phyloP scores from a whole-genome alignment of 35 echinoderm and acorn worm genomes.

The Eucidaris tribuloides region DNA sequence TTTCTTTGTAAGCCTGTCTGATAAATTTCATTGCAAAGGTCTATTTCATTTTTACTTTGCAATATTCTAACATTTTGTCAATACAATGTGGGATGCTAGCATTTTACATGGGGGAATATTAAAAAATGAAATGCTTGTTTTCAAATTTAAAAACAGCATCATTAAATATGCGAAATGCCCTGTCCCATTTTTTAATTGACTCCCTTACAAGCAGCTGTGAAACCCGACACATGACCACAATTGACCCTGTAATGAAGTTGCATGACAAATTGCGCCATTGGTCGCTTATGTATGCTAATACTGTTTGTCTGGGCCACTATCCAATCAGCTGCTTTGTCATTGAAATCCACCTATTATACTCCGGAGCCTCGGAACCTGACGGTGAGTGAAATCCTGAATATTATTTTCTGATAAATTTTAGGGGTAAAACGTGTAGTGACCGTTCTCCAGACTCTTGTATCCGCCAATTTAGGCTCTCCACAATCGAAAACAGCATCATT shows the following conservation, averaged over 20 bases:
- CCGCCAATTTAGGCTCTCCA: conserved; percentile 21
- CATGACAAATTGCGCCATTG: conserved; percentile 28
- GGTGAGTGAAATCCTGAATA: conserved; percentile 99
- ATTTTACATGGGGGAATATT: too few relatives aligned
- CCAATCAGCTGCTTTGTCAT: conserved; percentile 87
- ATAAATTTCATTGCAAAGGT: too few relatives aligned
- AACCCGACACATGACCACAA: conserved; percentile 28
- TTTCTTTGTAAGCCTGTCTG: too few relatives aligned
- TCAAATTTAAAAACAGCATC: too few relatives aligned
- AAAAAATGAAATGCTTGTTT: too few relatives aligned
- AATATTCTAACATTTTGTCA: too few relatives aligned
- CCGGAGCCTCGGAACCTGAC: conserved; percentile 87
- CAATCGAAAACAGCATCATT: conserved; percentile 56
- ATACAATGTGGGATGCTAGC: too few relatives aligned
- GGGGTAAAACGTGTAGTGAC: conserved; percentile 92
- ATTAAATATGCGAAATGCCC: too few relatives aligned
- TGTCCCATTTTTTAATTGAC: too few relatives aligned
- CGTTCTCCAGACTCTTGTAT: conserved; percentile 49
- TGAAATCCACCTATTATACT: conserved; percentile 86
- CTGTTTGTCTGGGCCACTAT: conserved; percentile 28
- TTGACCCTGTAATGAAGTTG: conserved; percentile 1
- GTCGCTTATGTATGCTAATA: conserved; percentile 62
- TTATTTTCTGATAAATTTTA: conserved; percentile 99
- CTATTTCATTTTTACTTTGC: too few relatives aligned
- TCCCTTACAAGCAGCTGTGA: too few relatives aligned